Base-by-base conservation (phyloP, 2,797 vertebrate genomes). In the Sciurus vulgaris region DNA sequence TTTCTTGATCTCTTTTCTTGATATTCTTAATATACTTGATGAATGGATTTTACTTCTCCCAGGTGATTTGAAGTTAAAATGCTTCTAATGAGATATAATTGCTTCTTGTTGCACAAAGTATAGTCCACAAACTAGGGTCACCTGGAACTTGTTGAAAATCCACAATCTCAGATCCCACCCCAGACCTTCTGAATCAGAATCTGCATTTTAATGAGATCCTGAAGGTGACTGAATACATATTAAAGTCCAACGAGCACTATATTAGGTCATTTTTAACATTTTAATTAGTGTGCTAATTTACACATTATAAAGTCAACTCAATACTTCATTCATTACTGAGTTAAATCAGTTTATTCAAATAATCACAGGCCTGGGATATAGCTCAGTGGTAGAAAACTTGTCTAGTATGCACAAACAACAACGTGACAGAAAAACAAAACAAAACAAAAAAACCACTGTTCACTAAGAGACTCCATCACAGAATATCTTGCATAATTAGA, bases 321-420 rank as follows among this genome's bases (percentile, higher is more conserved):
- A 1, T 63, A 88, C 65, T 86, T 78, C 7, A 69, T 69, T 90
- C 6, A 79, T 81, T 70, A 51, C 41, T 88, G 65, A 74, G 61
- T 77, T 90, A 86, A 91, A 73, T 94, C 13, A 90, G 26, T 87
- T 65, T 87, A 70, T 47, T 92, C 47, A 74, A 92, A 78, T 74
- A 81, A 70, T 61, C 44, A 76, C 35, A 7, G n/a, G n/a, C 17
- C 6, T 26, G 78, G 15, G 1, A 24, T 56, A 20, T 35, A 35
- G 33, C 5, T 67, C 14, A 67, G 12, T 33, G 28, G 26, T 65
- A 65, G 63, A 67, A 11, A 1, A 33, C 22, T 26, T 69, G 67
- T 5, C 38, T 78, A 14, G 51, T n/a, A 13, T 38, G 17, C 20
- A 24, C 33, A 22, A n/a, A 30, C 12, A 65, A 33, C 14, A 13